phyloP scores from a whole-genome alignment of 2,113 vertebrate species.

The Erythrolamprus reginae region DNA sequence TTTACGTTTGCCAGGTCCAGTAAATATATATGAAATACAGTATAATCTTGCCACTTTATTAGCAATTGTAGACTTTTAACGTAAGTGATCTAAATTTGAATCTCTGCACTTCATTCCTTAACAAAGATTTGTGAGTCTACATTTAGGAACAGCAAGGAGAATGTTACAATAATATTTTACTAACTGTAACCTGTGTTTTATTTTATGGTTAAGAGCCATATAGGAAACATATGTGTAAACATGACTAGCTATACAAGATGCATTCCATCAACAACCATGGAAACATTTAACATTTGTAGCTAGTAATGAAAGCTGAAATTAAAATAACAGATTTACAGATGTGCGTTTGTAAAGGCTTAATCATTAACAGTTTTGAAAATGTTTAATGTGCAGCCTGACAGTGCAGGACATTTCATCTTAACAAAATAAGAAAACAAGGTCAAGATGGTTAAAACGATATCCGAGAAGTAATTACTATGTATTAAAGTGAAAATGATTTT shows the following conservation, averaged over 20 bases:
- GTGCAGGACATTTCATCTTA: slow-evolving; percentile 42
- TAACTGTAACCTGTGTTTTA: slow-evolving; percentile 46
- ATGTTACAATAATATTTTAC: slow-evolving; percentile 50
- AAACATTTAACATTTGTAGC: slow-evolving; percentile 43
- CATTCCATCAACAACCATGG: slow-evolving; percentile 50
- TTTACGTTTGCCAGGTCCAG: background rate
- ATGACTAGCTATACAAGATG: slow-evolving; percentile 43
- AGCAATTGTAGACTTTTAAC: background rate
- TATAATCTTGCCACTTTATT: rapidly evolving
- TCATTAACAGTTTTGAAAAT: slow-evolving; percentile 29
- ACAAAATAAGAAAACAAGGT: slow-evolving; percentile 35
- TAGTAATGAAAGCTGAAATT: slow-evolving; percentile 50
- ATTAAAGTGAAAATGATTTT: slow-evolving; percentile 49
- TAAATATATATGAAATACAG: background rate
- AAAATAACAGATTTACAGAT: slow-evolving; percentile 46
- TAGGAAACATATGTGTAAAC: slow-evolving; percentile 50
- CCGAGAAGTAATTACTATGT: slow-evolving; percentile 39
- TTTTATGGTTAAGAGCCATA: slow-evolving; percentile 24
- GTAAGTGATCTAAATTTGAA: slow-evolving; percentile 5
- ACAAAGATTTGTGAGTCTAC: slow-evolving; percentile 15
- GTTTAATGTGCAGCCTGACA: slow-evolving; percentile 4
- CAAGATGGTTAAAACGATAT: slow-evolving; percentile 32
- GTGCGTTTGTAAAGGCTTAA: slow-evolving; percentile 18
- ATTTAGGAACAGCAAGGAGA: slow-evolving; percentile 33
- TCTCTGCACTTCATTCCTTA: background rate